Conservation (phyloP, 2,888 invertebrate species). For the Dryobotodes eremita region DNA sequence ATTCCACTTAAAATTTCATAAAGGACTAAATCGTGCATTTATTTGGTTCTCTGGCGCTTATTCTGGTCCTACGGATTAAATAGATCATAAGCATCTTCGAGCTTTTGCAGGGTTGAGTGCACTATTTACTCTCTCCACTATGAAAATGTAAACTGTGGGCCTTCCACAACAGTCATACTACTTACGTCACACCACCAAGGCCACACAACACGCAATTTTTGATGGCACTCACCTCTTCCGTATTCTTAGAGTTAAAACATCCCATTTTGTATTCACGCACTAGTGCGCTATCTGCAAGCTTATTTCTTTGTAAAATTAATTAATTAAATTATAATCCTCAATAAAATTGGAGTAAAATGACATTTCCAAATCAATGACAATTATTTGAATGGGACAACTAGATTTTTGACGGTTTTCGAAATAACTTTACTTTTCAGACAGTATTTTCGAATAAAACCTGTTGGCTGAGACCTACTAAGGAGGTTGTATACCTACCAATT, state of each 20-base stretch:
- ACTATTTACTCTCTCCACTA: no score
- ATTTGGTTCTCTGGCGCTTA: background rate
- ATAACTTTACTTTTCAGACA: constrained; percentile 67
- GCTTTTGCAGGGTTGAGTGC: background rate
- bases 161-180: constrained; percentile 3
- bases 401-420: constrained; percentile 83
- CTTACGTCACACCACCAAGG: constrained; percentile 23
- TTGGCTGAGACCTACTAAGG: constrained; percentile 28
- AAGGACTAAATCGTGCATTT: background rate
- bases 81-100: background rate
- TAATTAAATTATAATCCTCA: constrained; percentile 77
- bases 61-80: background rate
- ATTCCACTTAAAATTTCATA: background rate
- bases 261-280: constrained; percentile 80
- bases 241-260: constrained; percentile 82
- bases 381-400: constrained; percentile 84
- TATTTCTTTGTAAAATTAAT: constrained; percentile 71
- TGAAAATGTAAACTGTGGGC: background rate
- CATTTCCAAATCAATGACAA: constrained; percentile 86
- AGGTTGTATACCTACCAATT: constrained; percentile 10
- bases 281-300: constrained; percentile 56
- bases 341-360: constrained; percentile 82
- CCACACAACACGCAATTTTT: background rate
- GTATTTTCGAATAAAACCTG: constrained; percentile 59
- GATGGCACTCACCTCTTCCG: constrained; percentile 77